A percentile compares a stretch with the other conserved stretches of the same genome.
These are phyloP conservation scores for Ctenopoma kingsleyae DNA, from an alignment of 2,797 vertebrate species.

Conservation along the genomic window DNA sequence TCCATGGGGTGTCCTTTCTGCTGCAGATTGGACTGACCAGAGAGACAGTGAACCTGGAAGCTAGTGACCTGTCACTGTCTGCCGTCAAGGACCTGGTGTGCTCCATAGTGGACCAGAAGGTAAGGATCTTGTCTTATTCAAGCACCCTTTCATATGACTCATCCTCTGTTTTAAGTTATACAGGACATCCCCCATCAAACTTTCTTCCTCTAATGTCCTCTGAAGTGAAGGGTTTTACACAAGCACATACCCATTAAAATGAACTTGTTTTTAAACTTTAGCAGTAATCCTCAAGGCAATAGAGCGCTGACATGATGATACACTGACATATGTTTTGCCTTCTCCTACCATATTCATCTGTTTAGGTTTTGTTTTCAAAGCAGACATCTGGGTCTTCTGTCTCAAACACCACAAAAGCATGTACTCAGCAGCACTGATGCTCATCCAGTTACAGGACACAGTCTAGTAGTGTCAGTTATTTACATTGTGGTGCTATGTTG, in stretches of 20 bases:
- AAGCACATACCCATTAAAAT: background rate
- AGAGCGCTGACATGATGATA: slow-evolving; percentile 35
- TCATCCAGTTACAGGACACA: slow-evolving; percentile 52
- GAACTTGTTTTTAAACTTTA: slow-evolving; percentile 38
- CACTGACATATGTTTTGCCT: slow-evolving; percentile 55
- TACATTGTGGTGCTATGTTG: slow-evolving; percentile 54
- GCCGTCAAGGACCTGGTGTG: slow-evolving; percentile 96
- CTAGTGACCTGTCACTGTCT: slow-evolving; percentile 93
- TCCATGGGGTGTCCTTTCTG: slow-evolving; percentile 95
- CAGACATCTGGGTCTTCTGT: slow-evolving; percentile 71
- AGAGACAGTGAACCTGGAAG: slow-evolving; percentile 94
- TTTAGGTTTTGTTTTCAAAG: slow-evolving; percentile 67
- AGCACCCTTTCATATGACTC: background rate
- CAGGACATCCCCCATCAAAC: background rate
- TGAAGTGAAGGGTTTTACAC: slow-evolving; percentile 13
- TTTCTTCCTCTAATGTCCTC: background rate
- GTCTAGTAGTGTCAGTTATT: slow-evolving; percentile 56
- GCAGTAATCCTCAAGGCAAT: slow-evolving; percentile 5
- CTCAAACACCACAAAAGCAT: slow-evolving; percentile 62
- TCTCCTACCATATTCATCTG: slow-evolving; percentile 60
- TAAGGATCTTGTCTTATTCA: slow-evolving; percentile 63
- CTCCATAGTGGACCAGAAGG: slow-evolving; percentile 99
- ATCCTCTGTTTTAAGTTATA: background rate
- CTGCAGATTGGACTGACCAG: slow-evolving; percentile 97
- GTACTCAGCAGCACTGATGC: slow-evolving; percentile 40